Conservation (phyloP, 2,113 vertebrate genomes). For the Polyodon spathula region DNA sequence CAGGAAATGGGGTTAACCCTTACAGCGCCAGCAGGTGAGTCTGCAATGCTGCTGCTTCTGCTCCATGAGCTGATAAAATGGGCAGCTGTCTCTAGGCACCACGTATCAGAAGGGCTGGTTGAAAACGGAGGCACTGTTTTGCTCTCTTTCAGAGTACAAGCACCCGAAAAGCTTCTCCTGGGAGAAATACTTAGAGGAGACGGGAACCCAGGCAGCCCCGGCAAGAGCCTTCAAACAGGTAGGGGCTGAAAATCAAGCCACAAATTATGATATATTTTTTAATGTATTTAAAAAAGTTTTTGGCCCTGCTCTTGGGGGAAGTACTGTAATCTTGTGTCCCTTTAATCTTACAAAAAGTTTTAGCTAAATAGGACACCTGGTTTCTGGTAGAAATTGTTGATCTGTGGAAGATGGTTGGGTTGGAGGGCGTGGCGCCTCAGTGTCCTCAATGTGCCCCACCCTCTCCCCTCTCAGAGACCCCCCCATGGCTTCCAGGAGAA, state of each 20-base stretch:
- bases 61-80: no score
- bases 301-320: no score
- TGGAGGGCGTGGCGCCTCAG: no score
- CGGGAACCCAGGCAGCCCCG: conserved; percentile 72
- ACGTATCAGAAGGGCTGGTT: not conserved
- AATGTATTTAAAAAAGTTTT: no score
- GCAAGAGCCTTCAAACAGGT: conserved; percentile 83
- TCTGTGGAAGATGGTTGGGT: no score
- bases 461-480: conserved; percentile 42
- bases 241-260: conserved; percentile 5
- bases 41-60: conserved; percentile 2
- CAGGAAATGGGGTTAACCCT: conserved; percentile 66
- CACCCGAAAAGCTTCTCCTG: conserved; percentile 73
- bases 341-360: no score
- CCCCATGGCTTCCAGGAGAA: conserved; percentile 60
- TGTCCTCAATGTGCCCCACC: not conserved
- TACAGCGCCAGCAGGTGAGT: conserved; percentile 76
- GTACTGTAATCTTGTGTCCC: no score
- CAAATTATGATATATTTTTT: no score
- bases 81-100: not conserved
- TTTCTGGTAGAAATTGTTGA: no score
- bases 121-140: not conserved
- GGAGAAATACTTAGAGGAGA: conserved; percentile 82
- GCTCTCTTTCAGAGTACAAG: conserved; percentile 55
- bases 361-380: no score